A percentile compares a stretch with the other conserved stretches of the same genome.
These are phyloP conservation scores for Aphaenogaster ashmeadi DNA, from an alignment of 1,140 invertebrate genomes.

Conservation along the genomic window DNA sequence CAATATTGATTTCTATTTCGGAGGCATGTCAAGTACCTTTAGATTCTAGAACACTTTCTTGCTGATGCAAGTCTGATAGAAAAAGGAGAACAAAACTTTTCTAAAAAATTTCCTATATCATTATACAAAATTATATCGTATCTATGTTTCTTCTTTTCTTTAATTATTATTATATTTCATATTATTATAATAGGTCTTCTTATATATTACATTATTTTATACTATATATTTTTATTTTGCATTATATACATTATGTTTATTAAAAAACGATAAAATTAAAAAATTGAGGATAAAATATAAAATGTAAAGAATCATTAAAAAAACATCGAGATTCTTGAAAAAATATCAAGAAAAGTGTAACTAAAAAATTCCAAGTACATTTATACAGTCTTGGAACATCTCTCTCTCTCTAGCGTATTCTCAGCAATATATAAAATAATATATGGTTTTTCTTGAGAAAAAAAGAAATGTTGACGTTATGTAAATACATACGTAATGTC, in stretches of 20 bases:
- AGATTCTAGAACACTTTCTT: slow-evolving; percentile 14
- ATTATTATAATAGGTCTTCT: neutral
- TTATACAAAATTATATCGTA: neutral
- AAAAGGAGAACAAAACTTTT: neutral
- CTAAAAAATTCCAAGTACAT: neutral
- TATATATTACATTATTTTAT: neutral
- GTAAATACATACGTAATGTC: neutral
- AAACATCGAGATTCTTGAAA: neutral
- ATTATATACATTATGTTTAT: slow-evolving; percentile 3
- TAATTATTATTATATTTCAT: neutral
- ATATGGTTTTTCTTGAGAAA: neutral
- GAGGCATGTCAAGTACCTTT: neutral
- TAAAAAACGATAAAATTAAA: slow-evolving; percentile 13
- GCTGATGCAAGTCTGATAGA: neutral
- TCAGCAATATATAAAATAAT: neutral
- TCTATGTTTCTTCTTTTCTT: neutral
- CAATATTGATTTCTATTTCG: slow-evolving; percentile 50
- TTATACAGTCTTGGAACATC: neutral
- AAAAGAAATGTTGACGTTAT: neutral
- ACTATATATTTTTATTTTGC: neutral
- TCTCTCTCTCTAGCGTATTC: neutral
- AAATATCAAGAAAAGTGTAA: neutral
- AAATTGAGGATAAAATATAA: neutral
- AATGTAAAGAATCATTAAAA: neutral
- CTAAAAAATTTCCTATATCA: neutral